phyloP scores from a whole-genome alignment of 2,888 invertebrate genomes.

The Heliconius cydno region DNA sequence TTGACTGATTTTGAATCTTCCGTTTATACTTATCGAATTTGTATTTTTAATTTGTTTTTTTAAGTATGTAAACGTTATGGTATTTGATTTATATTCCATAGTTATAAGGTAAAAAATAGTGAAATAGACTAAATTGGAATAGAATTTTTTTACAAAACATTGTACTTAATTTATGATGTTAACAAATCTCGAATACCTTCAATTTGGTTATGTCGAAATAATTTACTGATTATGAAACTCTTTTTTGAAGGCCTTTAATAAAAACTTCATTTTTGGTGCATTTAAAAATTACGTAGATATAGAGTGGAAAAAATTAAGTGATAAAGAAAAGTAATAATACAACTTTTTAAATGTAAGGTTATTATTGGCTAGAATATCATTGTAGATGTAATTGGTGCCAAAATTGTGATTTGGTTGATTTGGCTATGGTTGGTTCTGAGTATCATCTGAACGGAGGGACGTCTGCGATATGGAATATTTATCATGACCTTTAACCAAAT shows the following conservation, averaged over 20 bases:
- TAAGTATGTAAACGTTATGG: slow-evolving; percentile 20
- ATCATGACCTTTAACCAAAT: slow-evolving; percentile 38
- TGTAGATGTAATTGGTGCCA: slow-evolving; percentile 71
- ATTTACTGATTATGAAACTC: neutral
- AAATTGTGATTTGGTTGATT: slow-evolving; percentile 56
- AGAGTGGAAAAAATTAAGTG: slow-evolving; percentile 25
- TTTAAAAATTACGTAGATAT: slow-evolving; percentile 49
- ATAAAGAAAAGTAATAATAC: slow-evolving; percentile 31
- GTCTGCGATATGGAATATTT: slow-evolving; percentile 43
- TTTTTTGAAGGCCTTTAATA: slow-evolving; percentile 6
- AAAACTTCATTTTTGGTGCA: slow-evolving; percentile 50
- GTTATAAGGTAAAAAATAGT: slow-evolving; percentile 2
- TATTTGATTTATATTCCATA: slow-evolving; percentile 22
- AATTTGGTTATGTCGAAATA: neutral
- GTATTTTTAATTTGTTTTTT: slow-evolving; percentile 19
- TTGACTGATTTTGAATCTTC: slow-evolving; percentile 43
- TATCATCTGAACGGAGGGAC: slow-evolving; percentile 31
- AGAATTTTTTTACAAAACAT: neutral
- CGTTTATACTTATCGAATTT: slow-evolving; percentile 31
- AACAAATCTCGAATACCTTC: slow-evolving; percentile 9
- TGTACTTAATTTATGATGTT: slow-evolving; percentile 17
- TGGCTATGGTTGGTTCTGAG: slow-evolving; percentile 29
- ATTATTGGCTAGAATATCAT: slow-evolving; percentile 36
- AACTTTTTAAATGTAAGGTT: slow-evolving; percentile 32
- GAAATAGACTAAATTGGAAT: neutral